phyloP scores from a whole-genome alignment of 2,888 invertebrate genomes.

The Tetragonisca angustula region DNA sequence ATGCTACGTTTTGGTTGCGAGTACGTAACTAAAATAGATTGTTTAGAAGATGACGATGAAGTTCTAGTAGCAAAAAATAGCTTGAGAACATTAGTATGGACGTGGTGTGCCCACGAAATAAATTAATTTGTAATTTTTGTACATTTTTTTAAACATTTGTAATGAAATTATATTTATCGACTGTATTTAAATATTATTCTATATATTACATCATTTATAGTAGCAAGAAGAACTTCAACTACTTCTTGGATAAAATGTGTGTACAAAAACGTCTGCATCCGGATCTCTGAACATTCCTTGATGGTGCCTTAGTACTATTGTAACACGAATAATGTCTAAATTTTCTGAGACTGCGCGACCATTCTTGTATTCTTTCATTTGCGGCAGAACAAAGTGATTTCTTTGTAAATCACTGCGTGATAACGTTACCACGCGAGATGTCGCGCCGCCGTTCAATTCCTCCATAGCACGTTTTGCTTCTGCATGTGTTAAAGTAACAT shows the following conservation, averaged over 20 bases:
- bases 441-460: conserved; percentile 49
- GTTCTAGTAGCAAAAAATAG: conserved; percentile 25
- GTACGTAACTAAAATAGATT: conserved; percentile 55
- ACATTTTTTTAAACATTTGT: conserved; percentile 9
- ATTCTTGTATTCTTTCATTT: conserved; percentile 54
- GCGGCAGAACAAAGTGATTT: conserved; percentile 42
- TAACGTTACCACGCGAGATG: background rate
- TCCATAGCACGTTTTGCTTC: conserved; percentile 60
- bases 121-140: conserved; percentile 3
- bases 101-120: conserved; percentile 47
- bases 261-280: conserved; percentile 71
- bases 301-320: conserved; percentile 72
- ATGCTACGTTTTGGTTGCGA: conserved; percentile 79
- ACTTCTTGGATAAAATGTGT: conserved; percentile 74
- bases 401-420: background rate
- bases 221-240: background rate
- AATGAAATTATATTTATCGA: background rate
- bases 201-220: background rate
- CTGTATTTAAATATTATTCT: background rate
- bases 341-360: background rate
- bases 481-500: conserved; percentile 56
- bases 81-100: conserved; percentile 52
- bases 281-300: conserved; percentile 30
- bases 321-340: conserved; percentile 47
- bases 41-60: conserved; percentile 27